A percentile compares a stretch with the other conserved stretches of the same genome.
Evolutionary conservation across 2,888 invertebrate species (phyloP).

Genomic region (Lasioglossum pauxillum): DNA sequence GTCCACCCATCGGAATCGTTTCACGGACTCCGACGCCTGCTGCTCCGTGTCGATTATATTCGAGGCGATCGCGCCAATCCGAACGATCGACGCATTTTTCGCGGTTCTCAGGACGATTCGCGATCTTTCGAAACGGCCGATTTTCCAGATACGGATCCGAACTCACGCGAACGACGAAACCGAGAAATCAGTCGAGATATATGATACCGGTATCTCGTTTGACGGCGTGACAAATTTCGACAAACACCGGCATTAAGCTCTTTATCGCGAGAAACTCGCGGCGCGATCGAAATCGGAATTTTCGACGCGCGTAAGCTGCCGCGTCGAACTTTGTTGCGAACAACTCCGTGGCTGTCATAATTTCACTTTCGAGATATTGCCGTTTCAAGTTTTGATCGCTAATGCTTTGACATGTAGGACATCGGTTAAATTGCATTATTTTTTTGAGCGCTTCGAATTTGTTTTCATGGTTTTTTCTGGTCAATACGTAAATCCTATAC

Average conservation of each 20-base stretch:
- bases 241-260: constrained; percentile 26
- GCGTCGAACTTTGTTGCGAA: too few species aligned
- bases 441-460: too few species aligned
- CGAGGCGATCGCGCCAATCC: not conserved
- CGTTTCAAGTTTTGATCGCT: too few species aligned
- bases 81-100: not conserved
- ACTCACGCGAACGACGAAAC: not conserved
- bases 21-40: not conserved
- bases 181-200: constrained; percentile 3
- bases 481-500: too few species aligned
- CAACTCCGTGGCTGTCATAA: too few species aligned
- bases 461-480: too few species aligned
- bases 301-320: too few species aligned
- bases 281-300: not conserved
- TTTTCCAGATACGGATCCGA: not conserved
- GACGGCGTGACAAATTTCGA: constrained; percentile 21
- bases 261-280: constrained; percentile 12
- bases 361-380: too few species aligned
- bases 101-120: not conserved
- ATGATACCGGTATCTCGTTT: not conserved
- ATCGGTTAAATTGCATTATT: too few species aligned
- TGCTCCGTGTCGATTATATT: not conserved
- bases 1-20: not conserved
- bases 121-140: not conserved
- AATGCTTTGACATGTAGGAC: too few species aligned